These are phyloP conservation scores for Lates calcarifer DNA, from an alignment of 2,113 vertebrate species.

Conservation along the genomic window DNA sequence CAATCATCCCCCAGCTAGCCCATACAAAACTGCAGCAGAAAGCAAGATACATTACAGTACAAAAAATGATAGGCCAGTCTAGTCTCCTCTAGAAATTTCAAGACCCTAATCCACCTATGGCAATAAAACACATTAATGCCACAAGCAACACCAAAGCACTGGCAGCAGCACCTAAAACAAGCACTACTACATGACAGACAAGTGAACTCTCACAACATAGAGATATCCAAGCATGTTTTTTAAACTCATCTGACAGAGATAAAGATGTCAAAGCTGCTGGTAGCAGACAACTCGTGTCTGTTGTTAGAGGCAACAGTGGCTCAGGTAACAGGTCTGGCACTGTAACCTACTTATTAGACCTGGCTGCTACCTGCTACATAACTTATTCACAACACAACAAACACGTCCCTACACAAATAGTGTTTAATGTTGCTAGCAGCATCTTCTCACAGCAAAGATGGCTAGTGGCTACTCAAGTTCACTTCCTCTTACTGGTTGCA, in stretches of 20 bases:
- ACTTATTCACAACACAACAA: slow-evolving; percentile 28
- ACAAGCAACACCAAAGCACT: neutral
- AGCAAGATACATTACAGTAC: slow-evolving; percentile 13
- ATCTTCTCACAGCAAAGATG: slow-evolving; percentile 24
- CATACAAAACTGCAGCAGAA: slow-evolving; percentile 45
- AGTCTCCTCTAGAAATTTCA: slow-evolving; percentile 15
- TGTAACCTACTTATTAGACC: slow-evolving; percentile 35
- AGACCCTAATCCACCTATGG: slow-evolving; percentile 9
- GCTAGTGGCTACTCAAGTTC: neutral
- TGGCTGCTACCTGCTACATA: slow-evolving; percentile 32
- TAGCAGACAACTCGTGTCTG: slow-evolving; percentile 32
- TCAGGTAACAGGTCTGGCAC: slow-evolving; percentile 53
- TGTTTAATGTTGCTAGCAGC: neutral
- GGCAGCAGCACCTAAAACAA: slow-evolving; percentile 6
- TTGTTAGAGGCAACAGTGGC: slow-evolving; percentile 51
- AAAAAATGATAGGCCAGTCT: neutral
- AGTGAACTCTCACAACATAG: neutral
- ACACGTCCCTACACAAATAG: neutral
- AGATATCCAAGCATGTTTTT: slow-evolving; percentile 6
- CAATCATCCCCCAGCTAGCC: slow-evolving; percentile 47
- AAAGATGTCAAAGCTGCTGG: slow-evolving; percentile 6
- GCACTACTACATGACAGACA: neutral
- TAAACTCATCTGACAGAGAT: neutral
- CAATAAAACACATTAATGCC: slow-evolving; percentile 26
- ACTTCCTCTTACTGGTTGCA: slow-evolving; percentile 64